These are phyloP conservation scores for Agelastica alni DNA, from an alignment of 2,888 invertebrate species.

Conservation along the genomic window DNA sequence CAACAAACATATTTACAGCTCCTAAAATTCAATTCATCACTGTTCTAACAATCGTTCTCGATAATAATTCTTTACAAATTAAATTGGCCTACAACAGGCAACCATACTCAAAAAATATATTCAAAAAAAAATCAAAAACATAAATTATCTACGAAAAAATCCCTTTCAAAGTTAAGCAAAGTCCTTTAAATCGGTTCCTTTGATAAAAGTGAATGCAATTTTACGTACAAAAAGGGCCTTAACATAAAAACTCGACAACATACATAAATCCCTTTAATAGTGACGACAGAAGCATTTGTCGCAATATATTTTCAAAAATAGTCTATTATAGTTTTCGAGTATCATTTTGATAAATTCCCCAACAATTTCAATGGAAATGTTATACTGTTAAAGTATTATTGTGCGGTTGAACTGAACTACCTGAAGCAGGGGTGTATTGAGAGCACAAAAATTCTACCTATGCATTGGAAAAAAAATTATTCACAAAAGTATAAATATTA, in stretches of 20 bases:
- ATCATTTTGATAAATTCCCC: constrained; percentile 46
- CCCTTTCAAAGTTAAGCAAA: constrained; percentile 25
- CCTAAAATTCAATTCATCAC: constrained; percentile 1
- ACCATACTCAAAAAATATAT: constrained; percentile 21
- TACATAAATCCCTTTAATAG: constrained; percentile 44
- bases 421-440: constrained; percentile 21
- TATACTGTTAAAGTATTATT: constrained; percentile 26
- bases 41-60: constrained; percentile 14
- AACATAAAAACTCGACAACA: constrained; percentile 40
- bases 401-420: constrained; percentile 16
- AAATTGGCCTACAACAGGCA: constrained; percentile 7
- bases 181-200: constrained; percentile 34
- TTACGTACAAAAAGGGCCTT: constrained; percentile 41
- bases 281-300: constrained; percentile 44
- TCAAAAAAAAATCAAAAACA: constrained; percentile 27
- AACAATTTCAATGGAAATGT: constrained; percentile 30
- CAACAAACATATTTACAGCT: constrained; percentile 1
- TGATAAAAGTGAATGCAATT: constrained; percentile 42
- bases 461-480: too few species aligned
- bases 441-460: too few species aligned
- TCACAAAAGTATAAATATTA: too few species aligned
- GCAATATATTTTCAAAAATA: constrained; percentile 44
- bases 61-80: constrained; percentile 19
- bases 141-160: constrained; percentile 31
- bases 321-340: constrained; percentile 46